Percentiles rank a stretch among this genome's conserved stretches.
phyloP scores from a whole-genome alignment of 2,113 vertebrate genomes.

The Pardalotus punctatus region DNA sequence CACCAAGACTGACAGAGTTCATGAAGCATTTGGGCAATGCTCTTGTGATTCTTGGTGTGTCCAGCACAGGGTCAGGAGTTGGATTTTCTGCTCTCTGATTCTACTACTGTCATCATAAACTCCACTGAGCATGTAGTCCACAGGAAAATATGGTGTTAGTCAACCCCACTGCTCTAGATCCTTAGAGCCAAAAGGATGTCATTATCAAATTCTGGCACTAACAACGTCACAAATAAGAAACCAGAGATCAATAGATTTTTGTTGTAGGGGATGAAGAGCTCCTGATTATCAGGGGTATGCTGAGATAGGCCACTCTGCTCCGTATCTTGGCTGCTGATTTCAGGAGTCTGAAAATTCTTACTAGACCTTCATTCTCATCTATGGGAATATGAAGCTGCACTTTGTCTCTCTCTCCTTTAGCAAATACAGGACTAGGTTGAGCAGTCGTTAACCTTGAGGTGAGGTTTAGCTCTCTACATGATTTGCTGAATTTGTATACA shows the following conservation, averaged over 20 bases:
- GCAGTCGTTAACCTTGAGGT: background rate
- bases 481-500: background rate
- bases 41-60: background rate
- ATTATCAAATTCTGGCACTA: background rate
- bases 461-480: background rate
- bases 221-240: background rate
- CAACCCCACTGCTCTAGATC: background rate
- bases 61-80: background rate
- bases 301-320: background rate
- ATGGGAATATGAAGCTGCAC: background rate
- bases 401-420: background rate
- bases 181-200: background rate
- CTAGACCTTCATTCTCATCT: background rate
- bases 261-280: background rate
- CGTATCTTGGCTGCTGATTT: background rate
- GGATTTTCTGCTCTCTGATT: background rate
- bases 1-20: background rate
- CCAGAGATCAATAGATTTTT: background rate
- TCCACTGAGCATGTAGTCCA: background rate
- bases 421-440: background rate
- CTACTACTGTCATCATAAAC: background rate
- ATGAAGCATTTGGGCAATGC: background rate
- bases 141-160: background rate
- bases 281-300: background rate
- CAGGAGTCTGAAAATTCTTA: background rate